A percentile compares a stretch with the other conserved stretches of the same genome.
Evolutionary conservation across 2,797 vertebrate genomes (phyloP).

Genomic region (Gambelia wislizenii): DNA sequence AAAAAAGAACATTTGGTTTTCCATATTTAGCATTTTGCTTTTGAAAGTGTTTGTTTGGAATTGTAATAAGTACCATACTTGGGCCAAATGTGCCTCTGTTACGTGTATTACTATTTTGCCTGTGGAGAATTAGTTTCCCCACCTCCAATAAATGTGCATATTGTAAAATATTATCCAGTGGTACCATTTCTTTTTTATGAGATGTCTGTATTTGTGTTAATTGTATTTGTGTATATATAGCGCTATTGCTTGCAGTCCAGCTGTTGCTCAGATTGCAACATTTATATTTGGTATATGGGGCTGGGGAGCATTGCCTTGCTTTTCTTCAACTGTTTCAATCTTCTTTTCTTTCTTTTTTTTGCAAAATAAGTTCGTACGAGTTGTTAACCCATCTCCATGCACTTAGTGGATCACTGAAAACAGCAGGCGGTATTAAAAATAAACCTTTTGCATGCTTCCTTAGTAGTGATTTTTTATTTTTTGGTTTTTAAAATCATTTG

Average conservation of each 20-base stretch:
- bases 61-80: constrained; percentile 60
- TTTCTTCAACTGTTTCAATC: constrained; percentile 60
- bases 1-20: constrained; percentile 58
- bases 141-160: constrained; percentile 76
- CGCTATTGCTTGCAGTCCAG: constrained; percentile 68
- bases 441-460: constrained; percentile 63
- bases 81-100: constrained; percentile 65
- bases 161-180: constrained; percentile 73
- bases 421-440: constrained; percentile 56
- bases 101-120: constrained; percentile 62
- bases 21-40: constrained; percentile 65
- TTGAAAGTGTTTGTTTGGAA: constrained; percentile 66
- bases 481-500: constrained; percentile 46
- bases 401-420: constrained; percentile 53
- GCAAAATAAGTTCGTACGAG: constrained; percentile 55
- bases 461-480: constrained; percentile 50
- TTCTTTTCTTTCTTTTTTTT: constrained; percentile 47
- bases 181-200: constrained; percentile 75
- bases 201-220: constrained; percentile 43
- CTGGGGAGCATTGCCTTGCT: constrained; percentile 17
- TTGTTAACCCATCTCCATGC: constrained; percentile 49
- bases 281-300: constrained; percentile 62
- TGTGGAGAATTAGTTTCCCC: constrained; percentile 70
- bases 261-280: constrained; percentile 53
- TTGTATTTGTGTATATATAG: constrained; percentile 68